Evolutionary conservation across 2,797 vertebrate species (phyloP), one percentile per base, ranked within the genome.

Genomic region (Darevskia nairensis): DNA sequence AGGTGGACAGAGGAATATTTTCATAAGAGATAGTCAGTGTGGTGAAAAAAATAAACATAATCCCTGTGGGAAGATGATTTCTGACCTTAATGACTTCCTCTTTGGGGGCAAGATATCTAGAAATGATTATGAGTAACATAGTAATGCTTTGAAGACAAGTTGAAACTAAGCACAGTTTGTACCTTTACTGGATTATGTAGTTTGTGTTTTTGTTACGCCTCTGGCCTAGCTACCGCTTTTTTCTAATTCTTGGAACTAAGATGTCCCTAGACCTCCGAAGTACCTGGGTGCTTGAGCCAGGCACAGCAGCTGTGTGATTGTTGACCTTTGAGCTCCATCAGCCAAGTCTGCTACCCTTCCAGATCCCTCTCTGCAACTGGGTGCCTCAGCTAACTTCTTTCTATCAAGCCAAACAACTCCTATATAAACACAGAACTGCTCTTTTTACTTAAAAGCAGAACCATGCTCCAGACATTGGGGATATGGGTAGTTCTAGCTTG

Each of bases 141-240:
- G 92, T 93, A 71, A 81, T 86, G 90, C 93, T 90, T 88, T 84
- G 35, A 92, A 93, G 92, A 86, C 86, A 93, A 94, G 89, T 93
- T 92, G 92, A 89, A 93, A 93, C 87, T 94, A 90, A 86, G 92
- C 80, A 93, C 87, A 94, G 92, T 94, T 94, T 95, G 93, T 94
- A 92, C 93, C 88, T 95, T 94, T 92, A 90, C 93, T 88, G 93
- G 80, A 92, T 94, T 93, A 94, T 93, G 90, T 83, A 89, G 50
- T 89, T 61, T 86, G 64, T 94, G 88, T 92, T 95, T 94, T 94
- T 90, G 90, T 95, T 93, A 59, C 85, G 90, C 17, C 82, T 94
- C 66, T 92, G 66, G 21, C 27, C 29, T 94, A 90, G 90, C 94
- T 91, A 86, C 39, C n/a, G 89, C 78, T 89, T 90, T 84, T 84